Conservation (phyloP, 1,140 invertebrate genomes). For the Wiebesia pumilae region DNA sequence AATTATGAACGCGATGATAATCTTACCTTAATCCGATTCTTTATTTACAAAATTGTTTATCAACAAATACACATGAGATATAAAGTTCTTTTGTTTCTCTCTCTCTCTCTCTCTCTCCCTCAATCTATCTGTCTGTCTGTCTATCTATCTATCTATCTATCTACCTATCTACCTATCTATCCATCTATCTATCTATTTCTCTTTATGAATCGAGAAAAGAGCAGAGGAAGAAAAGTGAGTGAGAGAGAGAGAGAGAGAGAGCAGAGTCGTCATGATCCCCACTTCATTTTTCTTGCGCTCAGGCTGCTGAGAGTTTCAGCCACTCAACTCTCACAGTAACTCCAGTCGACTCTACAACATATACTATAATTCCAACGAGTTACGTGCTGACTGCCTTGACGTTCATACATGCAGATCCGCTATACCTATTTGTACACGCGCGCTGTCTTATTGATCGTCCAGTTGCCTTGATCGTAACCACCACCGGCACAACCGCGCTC, state of each 20-base stretch:
- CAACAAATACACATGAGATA: not conserved
- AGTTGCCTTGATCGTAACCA: constrained; percentile 8
- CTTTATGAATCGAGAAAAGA: not conserved
- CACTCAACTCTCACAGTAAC: constrained; percentile 24
- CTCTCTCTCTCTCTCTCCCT: not conserved
- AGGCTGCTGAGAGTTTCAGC: not conserved
- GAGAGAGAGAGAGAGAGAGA: constrained; percentile 14
- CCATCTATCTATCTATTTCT: not conserved
- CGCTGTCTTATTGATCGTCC: constrained; percentile 25
- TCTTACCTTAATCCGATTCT: not conserved
- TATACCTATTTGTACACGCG: not conserved
- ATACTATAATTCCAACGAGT: constrained; percentile 21
- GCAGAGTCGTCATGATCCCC: constrained; percentile 23
- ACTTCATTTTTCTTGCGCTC: not conserved
- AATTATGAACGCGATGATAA: not conserved
- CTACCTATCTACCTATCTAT: not conserved
- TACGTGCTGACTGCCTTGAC: not conserved
- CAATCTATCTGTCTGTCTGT: not conserved
- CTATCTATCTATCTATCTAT: not conserved
- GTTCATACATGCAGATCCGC: constrained; percentile 4
- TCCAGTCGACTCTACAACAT: constrained; percentile 23
- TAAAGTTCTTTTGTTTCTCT: not conserved
- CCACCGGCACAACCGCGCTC: not conserved
- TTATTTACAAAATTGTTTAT: not conserved
- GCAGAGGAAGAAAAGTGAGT: not conserved